Percentiles rank a stretch among this genome's conserved stretches.
These are phyloP conservation scores for Octomys mimax DNA, from an alignment of 2,797 vertebrate genomes.

Conservation along the genomic window DNA sequence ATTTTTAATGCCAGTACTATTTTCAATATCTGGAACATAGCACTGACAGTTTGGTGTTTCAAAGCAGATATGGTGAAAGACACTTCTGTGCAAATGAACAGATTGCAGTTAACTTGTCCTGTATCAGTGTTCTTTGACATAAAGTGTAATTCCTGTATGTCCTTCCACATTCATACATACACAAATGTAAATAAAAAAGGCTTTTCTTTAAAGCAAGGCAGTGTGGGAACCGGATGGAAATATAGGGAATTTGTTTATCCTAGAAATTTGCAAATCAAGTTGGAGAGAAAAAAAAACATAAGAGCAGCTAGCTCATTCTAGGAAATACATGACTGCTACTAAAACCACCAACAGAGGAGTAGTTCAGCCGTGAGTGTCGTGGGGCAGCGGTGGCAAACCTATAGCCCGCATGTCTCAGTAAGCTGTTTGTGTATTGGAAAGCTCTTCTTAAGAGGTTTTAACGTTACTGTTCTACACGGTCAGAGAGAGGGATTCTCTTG, in stretches of 20 bases:
- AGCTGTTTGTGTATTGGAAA: neutral
- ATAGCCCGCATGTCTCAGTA: neutral
- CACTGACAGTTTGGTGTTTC: constrained; percentile 16
- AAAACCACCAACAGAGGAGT: neutral
- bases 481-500: neutral
- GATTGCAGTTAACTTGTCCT: neutral
- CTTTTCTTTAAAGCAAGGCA: neutral
- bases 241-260: neutral
- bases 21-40: neutral
- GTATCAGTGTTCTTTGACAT: neutral
- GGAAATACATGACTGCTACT: neutral
- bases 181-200: neutral
- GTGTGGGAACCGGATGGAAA: neutral
- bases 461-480: neutral
- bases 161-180: neutral
- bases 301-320: neutral
- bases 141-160: neutral
- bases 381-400: too few species aligned
- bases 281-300: neutral
- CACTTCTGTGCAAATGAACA: constrained; percentile 19
- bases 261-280: neutral
- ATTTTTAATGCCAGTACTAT: neutral
- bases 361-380: neutral
- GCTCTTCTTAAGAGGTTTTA: neutral
- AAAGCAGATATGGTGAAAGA: constrained; percentile 33